Conservation (phyloP, 2,888 invertebrate species). For the Pachycephus smyrnensis region DNA sequence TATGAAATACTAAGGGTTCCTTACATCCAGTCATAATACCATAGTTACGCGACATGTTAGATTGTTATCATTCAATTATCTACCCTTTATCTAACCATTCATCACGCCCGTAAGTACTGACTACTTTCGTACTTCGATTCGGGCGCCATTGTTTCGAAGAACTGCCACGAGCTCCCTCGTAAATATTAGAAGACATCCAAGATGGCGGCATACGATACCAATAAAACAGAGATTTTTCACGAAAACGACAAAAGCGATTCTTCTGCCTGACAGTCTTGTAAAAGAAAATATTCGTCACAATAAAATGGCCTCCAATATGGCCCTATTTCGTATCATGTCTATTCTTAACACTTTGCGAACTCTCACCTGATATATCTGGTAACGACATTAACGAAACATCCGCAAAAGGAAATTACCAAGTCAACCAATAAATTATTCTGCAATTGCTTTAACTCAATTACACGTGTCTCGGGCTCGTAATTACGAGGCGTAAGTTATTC, state of each 20-base stretch:
- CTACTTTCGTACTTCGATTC: not conserved
- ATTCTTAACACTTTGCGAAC: not conserved
- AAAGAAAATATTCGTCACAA: too few species aligned
- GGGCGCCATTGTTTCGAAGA: not conserved
- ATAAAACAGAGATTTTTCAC: too few species aligned
- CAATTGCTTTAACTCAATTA: not conserved
- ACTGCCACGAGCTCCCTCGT: too few species aligned
- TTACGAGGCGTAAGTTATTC: not conserved
- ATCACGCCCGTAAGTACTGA: not conserved
- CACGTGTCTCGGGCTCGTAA: not conserved
- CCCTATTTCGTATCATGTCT: too few species aligned
- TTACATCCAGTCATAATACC: conserved; percentile 4
- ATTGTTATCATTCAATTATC: conserved; percentile 27
- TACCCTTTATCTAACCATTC: not conserved
- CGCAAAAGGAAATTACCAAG: conserved; percentile 11
- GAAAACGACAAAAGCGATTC: too few species aligned
- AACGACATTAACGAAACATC: not conserved
- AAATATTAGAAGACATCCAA: too few species aligned
- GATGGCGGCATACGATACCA: too few species aligned
- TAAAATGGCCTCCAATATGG: too few species aligned
- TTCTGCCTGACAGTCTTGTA: not conserved
- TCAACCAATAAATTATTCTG: not conserved
- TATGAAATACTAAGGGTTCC: conserved; percentile 8
- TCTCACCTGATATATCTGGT: not conserved
- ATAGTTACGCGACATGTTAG: not conserved